phyloP scores from a whole-genome alignment of 2,888 invertebrate species.

The Laothoe populi region DNA sequence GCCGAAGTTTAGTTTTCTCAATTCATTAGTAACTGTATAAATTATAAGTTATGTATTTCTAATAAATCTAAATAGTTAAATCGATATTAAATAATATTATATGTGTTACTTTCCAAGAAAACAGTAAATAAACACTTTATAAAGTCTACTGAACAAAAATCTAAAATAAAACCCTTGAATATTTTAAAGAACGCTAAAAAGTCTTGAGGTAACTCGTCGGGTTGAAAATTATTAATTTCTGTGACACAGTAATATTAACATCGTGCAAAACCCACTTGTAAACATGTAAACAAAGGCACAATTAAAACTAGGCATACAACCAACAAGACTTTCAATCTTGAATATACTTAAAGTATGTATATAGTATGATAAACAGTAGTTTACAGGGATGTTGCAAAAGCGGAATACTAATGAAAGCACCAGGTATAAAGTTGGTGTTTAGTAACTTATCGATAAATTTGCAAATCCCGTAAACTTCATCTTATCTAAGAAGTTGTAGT shows the following conservation, averaged over 20 bases:
- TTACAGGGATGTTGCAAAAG: too few relatives aligned
- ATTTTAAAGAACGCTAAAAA: not conserved
- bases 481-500: too few relatives aligned
- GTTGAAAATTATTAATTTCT: not conserved
- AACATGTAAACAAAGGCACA: not conserved
- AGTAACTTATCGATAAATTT: too few relatives aligned
- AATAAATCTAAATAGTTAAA: too few relatives aligned
- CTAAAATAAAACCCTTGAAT: not conserved
- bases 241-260: slow-evolving; percentile 1
- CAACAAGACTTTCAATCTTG: not conserved
- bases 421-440: too few relatives aligned
- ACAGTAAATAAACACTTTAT: not conserved
- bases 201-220: not conserved
- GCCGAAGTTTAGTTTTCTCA: too few relatives aligned
- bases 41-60: too few relatives aligned
- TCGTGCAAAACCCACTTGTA: not conserved
- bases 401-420: too few relatives aligned
- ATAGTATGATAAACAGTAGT: too few relatives aligned
- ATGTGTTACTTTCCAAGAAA: not conserved
- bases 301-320: not conserved
- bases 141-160: not conserved
- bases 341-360: not conserved
- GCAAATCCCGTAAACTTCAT: too few relatives aligned
- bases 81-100: not conserved
- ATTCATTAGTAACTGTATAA: too few relatives aligned